Conservation (phyloP, 2,113 vertebrate genomes). For the Sapayoa aenigma region DNA sequence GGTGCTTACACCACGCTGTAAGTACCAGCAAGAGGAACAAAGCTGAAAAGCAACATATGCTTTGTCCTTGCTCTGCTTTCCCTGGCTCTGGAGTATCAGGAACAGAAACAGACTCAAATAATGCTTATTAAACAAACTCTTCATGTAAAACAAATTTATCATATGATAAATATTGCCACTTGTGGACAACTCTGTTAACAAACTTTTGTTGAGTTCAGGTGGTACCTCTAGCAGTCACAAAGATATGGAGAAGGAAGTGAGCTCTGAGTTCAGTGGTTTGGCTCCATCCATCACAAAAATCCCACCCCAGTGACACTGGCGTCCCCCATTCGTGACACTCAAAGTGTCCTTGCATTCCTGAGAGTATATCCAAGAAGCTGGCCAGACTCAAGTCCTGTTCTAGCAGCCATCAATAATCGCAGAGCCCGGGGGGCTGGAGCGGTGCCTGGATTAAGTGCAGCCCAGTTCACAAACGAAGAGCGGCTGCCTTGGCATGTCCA, state of each 20-base stretch:
- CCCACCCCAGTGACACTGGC: not conserved
- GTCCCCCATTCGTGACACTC: not conserved
- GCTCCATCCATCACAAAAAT: not conserved
- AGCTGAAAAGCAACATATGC: not conserved
- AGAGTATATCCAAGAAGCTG: not conserved
- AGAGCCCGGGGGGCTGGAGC: not conserved
- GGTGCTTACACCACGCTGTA: not conserved
- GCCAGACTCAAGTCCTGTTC: not conserved
- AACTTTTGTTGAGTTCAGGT: not conserved
- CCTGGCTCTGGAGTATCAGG: not conserved
- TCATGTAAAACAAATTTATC: not conserved
- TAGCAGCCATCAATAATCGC: not conserved
- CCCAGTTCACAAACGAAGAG: not conserved
- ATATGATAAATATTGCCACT: not conserved
- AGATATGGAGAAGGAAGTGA: not conserved
- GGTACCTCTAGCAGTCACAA: not conserved
- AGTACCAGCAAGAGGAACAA: not conserved
- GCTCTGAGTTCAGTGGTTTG: fast-evolving
- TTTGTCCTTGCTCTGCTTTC: not conserved
- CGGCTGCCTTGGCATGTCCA: not conserved
- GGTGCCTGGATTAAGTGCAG: not conserved
- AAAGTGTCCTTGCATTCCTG: not conserved
- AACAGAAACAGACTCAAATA: not conserved
- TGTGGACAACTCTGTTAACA: not conserved
- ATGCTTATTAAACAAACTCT: not conserved